A percentile compares a stretch with the other conserved stretches of the same genome.
Conservation (phyloP, 2,113 vertebrate genomes). For the Bucco capensis region DNA sequence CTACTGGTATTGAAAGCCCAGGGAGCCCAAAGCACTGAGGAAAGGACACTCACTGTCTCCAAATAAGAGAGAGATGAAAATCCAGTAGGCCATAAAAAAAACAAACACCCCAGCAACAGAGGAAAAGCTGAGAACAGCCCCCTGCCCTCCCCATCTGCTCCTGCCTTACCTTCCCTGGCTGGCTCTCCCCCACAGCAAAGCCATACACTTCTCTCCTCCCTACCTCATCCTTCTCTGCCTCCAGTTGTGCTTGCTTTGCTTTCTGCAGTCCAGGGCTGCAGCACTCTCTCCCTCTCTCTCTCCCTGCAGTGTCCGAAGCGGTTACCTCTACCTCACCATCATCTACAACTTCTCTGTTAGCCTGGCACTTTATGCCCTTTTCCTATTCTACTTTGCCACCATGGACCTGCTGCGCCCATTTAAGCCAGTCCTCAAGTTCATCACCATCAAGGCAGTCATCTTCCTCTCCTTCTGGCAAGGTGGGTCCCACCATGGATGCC, state of each 20-base stretch:
- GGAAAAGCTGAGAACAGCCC: background rate
- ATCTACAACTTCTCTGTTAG: constrained; percentile 95
- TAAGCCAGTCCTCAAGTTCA: constrained; percentile 91
- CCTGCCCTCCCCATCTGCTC: background rate
- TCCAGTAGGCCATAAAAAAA: background rate
- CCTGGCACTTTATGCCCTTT: constrained; percentile 89
- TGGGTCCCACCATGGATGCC: background rate
- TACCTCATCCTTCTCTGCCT: background rate
- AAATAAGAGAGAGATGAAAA: background rate
- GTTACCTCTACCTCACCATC: constrained; percentile 94
- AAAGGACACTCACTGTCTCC: background rate
- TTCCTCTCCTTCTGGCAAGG: constrained; percentile 99
- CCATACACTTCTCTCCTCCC: rapidly evolving
- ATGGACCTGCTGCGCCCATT: constrained; percentile 89
- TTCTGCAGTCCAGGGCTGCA: background rate
- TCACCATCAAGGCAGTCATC: constrained; percentile 95
- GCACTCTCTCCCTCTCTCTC: background rate
- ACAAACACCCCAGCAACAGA: background rate
- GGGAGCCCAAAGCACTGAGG: rapidly evolving
- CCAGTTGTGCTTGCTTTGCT: background rate
- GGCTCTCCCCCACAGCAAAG: background rate
- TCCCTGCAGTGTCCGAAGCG: constrained; percentile 80
- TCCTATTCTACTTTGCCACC: constrained; percentile 94
- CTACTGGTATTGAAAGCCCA: background rate
- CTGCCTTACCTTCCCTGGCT: background rate